These are phyloP conservation scores for Diploptera punctata DNA, from an alignment of 2,888 invertebrate species.

Conservation along the genomic window DNA sequence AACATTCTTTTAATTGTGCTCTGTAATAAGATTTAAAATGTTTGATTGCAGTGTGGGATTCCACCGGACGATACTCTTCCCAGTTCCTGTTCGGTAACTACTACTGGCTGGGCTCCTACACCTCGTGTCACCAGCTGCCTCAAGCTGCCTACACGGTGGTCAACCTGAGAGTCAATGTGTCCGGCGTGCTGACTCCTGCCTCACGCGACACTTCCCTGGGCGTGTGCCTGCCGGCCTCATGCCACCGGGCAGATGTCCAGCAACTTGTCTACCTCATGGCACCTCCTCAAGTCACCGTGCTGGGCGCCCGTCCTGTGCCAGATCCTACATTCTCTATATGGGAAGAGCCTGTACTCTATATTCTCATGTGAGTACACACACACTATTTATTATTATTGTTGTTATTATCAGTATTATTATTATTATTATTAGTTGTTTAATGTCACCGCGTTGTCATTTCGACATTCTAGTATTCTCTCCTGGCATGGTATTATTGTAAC, in stretches of 20 bases:
- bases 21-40: too few relatives aligned
- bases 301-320: constrained; percentile 23
- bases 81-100: constrained; percentile 82
- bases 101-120: constrained; percentile 79
- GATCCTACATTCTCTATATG: constrained; percentile 24
- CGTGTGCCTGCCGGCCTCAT: constrained; percentile 75
- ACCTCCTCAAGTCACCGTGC: background rate
- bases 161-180: background rate
- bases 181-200: constrained; percentile 47
- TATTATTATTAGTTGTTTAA: too few relatives aligned
- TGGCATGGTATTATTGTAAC: too few relatives aligned
- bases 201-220: constrained; percentile 72
- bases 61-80: constrained; percentile 78
- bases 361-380: constrained; percentile 25
- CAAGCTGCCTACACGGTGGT: constrained; percentile 12
- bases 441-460: too few relatives aligned
- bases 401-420: too few relatives aligned
- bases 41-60: constrained; percentile 78
- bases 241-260: constrained; percentile 63
- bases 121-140: constrained; percentile 72
- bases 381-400: too few relatives aligned
- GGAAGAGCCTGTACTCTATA: constrained; percentile 22
- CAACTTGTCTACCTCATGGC: constrained; percentile 50
- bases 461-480: too few relatives aligned
- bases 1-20: too few relatives aligned